Base-by-base conservation (phyloP, 2,888 invertebrate genomes). In the Holacanthella duospinosa region DNA sequence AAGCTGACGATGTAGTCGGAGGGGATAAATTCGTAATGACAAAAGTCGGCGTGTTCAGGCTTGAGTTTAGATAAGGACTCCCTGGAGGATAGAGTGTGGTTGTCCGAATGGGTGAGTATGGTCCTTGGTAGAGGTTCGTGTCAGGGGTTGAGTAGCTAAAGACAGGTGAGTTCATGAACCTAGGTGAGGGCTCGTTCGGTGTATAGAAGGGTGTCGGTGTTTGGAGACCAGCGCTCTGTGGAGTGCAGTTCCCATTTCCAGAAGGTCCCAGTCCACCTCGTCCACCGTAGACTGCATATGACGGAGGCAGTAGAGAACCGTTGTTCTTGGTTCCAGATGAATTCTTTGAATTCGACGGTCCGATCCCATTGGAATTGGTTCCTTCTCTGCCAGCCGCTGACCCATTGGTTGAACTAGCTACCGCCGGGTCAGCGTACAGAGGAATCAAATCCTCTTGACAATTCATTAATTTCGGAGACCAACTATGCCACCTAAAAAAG, bases 361-460 rank as follows among this genome's bases (percentile, higher is more conserved):
- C 36, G 9, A 16, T 9, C 36, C 16, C 36, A 9, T 9, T 16
- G 9, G 9, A 6, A 16, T 36, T 36, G 9, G 36, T 9, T 16
- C 36, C 36, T 36, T 6, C 9, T 16, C 16, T 36, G 9, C 36
- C 36, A 36, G 6, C 21, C 19, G 48, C 4, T 4, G 48, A 21
- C n/a, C 48, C 48, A 48, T n/a, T 9, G 21, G 4, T 21, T n/a
- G 48, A 48, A 48, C 21, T 21, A 9, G 48, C 21, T 4, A 21
- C 12, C 4, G 19, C 19, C n/a, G 48, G 48, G 60, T 67, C 60
- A 55, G 62, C 43, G 55, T 59, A 59, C 36, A 66, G 43, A 43
- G 59, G 60, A 56, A 62, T 29, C 55, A 66, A 74, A 64, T 77
- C 68, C 29, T 77, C 72, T 43, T 76, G 77, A 69, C 77, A 76